Evolutionary conservation across 1,140 invertebrate species (phyloP), one percentile per base, ranked within the genome.

Genomic region (Thaumatotibia leucotreta): DNA sequence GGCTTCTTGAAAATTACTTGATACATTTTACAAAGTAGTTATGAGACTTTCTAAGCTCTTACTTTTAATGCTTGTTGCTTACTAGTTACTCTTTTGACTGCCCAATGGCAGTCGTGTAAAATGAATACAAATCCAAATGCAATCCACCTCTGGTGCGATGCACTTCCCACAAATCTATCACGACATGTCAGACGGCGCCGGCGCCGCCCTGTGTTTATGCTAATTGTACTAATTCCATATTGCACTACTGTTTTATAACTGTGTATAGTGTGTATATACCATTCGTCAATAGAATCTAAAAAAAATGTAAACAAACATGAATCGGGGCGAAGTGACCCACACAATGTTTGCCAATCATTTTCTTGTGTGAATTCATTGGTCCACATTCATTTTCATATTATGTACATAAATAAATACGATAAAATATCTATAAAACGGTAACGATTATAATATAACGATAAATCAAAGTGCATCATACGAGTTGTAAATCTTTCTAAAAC

Each of bases 201-300:
- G 50, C 50, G 50, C 50, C 50, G 50, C 22, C 50, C 10, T 5
- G 50, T 54, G 50, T 23, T 54, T 64, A 54, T 61, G 52, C 49
- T 68, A 64, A 39, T 54, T 64, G 35, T 61, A 35, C 49, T 68
- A 64, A 39, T 39, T 39, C n/a, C 35, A 39, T 39, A 39, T 39
- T n/a, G 35, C 35, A 39, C 35, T 39, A 39, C n/a, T 39, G n/a
- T 39, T 14, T 39, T n/a, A 32, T 11, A 11, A 3, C 11, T 32
- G 32, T 33, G n/a, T 33, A 11, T n/a, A n/a, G n/a, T n/a, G n/a
- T n/a, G n/a, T n/a, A n/a, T n/a, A n/a, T n/a, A n/a, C n/a, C n/a
- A n/a, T n/a, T n/a, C n/a, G n/a, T n/a, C n/a, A n/a, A n/a, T n/a
- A n/a, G n/a, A n/a, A n/a, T n/a, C n/a, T n/a, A n/a, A n/a, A n/a